Base-by-base conservation (phyloP, 64 coral and sea anemone species). In the Porites australiensis region DNA sequence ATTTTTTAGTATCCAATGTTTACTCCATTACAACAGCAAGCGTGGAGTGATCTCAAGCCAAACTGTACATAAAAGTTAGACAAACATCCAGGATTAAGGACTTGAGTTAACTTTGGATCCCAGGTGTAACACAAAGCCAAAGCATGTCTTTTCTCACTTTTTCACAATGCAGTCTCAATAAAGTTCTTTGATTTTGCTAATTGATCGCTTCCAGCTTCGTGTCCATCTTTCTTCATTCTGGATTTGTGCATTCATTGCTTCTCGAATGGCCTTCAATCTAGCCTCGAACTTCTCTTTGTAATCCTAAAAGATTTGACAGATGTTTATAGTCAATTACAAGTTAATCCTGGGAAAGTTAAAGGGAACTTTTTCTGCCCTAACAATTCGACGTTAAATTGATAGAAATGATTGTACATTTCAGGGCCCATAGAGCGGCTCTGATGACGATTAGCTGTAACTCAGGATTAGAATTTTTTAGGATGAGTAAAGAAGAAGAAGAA, bases 151-250 rank as follows among this genome's bases (percentile, higher is more conserved):
- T 14, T 57, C 54, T 57, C 54, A 12, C 5, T 50, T 18, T 49
- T 16, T 75, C 62, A 3, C 46, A 18, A 4, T 74, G 16, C 16
- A 15, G 19, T 77, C 22, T 86, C 44, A 92, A 14, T 92, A 92
- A 73, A 92, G 78, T 46, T 92, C 82, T 46, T 92, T 87, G 27
- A 92, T 92, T 44, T 85, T 92, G 22, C 43, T 75, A 5, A 86
- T 92, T 4, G 90, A 92, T 77, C 90, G 21, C 87, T 92, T 8
- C 90, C 90, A 92, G 51, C 82, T 92, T 67, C 49, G 47, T 53
- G 66, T 87, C 90, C 90, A 92, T 78, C 68, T 71, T 77, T 54
- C 89, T 69, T 92, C 90, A 16, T 92, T 77, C 48, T 86, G 75
- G 5, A 92, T 82, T 46, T 86, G 62, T 18, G 80, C 90, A 86